These are phyloP conservation scores for Macquaria ambigua DNA, from an alignment of 2,113 vertebrate genomes.

Conservation along the genomic window DNA sequence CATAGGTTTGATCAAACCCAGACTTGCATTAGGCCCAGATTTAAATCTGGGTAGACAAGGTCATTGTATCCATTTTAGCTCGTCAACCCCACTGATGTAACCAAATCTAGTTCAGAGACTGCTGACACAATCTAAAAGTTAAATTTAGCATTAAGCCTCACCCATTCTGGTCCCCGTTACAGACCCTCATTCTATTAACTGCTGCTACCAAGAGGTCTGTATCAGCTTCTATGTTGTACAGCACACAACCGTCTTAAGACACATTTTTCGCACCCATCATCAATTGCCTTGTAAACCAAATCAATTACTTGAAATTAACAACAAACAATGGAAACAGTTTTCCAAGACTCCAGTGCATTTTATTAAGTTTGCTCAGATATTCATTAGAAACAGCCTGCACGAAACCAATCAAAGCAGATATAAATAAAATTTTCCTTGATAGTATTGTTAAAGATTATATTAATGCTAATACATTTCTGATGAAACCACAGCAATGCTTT, in stretches of 20 bases:
- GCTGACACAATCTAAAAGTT: constrained; percentile 56
- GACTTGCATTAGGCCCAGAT: neutral
- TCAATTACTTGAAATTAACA: neutral
- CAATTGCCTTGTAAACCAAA: neutral
- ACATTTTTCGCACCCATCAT: neutral
- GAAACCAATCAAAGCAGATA: constrained; percentile 65
- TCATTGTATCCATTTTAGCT: constrained; percentile 32
- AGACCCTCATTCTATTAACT: constrained; percentile 20
- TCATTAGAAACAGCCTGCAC: constrained; percentile 72
- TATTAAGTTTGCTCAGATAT: constrained; percentile 76
- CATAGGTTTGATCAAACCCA: neutral
- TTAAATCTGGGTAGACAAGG: neutral
- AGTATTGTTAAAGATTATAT: constrained; percentile 59
- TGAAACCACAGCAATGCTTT: constrained; percentile 44
- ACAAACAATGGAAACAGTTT: constrained; percentile 1
- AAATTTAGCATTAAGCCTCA: constrained; percentile 64
- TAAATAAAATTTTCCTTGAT: constrained; percentile 68
- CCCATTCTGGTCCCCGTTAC: constrained; percentile 29
- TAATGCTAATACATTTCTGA: constrained; percentile 55
- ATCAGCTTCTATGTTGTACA: neutral
- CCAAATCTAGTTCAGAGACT: constrained; percentile 47
- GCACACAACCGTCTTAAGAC: neutral
- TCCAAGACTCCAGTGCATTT: constrained; percentile 76
- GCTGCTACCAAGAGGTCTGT: neutral
- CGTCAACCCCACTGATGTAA: constrained; percentile 35